These are phyloP conservation scores for Protobothrops flavoviridis DNA, from an alignment of 2,113 vertebrate genomes.

Conservation along the genomic window DNA sequence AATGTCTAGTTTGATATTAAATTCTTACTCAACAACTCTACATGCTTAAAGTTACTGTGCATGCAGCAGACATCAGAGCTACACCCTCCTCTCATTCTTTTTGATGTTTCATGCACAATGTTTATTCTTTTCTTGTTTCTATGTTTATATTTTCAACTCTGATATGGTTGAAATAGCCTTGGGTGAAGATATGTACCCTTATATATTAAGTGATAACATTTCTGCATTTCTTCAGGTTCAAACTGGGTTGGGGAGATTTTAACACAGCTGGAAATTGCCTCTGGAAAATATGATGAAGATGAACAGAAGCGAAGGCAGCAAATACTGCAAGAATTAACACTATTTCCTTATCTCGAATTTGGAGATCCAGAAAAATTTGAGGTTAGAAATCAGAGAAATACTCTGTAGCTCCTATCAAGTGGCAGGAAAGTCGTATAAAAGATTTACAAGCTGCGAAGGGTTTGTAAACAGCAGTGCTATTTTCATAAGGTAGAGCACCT, in stretches of 20 bases:
- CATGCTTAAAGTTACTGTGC: neutral
- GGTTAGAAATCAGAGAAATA: neutral
- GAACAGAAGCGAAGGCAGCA: neutral
- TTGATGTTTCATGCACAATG: neutral
- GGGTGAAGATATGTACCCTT: neutral
- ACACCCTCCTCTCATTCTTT: neutral
- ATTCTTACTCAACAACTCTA: neutral
- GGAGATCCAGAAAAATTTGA: constrained; percentile 8
- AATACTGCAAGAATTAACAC: neutral
- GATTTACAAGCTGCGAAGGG: neutral
- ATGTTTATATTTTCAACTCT: neutral
- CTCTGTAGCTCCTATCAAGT: neutral
- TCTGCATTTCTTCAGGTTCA: neutral
- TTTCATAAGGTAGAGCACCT: neutral
- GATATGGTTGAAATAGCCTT: neutral
- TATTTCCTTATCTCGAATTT: neutral
- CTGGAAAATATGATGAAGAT: constrained; percentile 12
- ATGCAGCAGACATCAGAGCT: neutral
- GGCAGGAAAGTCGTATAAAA: neutral
- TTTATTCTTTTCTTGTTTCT: neutral
- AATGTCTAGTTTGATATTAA: neutral
- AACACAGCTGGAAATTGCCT: neutral
- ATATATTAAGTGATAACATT: neutral
- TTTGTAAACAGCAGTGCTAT: neutral
- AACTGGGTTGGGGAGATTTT: constrained; percentile 20